Base-by-base conservation (phyloP, 2,113 vertebrate genomes). In the Romanogobio albipinnatus region DNA sequence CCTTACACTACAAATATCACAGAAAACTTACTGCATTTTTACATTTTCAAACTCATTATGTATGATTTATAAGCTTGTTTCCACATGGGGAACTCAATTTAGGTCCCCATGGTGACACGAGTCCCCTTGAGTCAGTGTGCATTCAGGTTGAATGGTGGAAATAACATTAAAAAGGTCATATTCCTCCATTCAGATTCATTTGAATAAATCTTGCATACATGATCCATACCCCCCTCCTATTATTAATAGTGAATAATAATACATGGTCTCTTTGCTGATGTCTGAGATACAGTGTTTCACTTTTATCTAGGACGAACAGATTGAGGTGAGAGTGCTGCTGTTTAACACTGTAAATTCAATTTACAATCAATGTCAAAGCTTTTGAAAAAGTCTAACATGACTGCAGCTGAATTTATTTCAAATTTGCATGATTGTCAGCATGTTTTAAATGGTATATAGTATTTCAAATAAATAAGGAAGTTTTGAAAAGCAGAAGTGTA, bases 251-350 rank as follows among this genome's bases (percentile, higher is more conserved):
- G 43, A 47, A 85, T 45, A 59, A 10, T 43, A 39, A 14, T 33
- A 8, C 4, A 19, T 49, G n/a, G 33, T 61, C 3, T n/a, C 76
- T 61, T 59, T n/a, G 4, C 36, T 53, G 43, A 70, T 33, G 14
- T n/a, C 49, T 66, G n/a, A 66, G 13, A 77, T 66, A 17, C 14
- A 66, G 19, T 66, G 14, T 84, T 83, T 84, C n/a, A 70, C 24
- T n/a, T 53, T 64, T 36, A 45, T 56, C 39, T 71, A 51, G 33
- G 81, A 84, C 45, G 74, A 70, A 47, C 73, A 51, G 11, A n/a
- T 51, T 58, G 33, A 87, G 58, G 76, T 74, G 66, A 86, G 76
- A 84, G 19, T 8, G 7, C 5, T 56, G 49, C 15, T 9, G 59
- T 59, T 36, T 43, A 17, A 33, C 15, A 43, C 51, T 9, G 5